phyloP scores from a whole-genome alignment of 1,140 invertebrate genomes.

The Diorhabda carinulata region DNA sequence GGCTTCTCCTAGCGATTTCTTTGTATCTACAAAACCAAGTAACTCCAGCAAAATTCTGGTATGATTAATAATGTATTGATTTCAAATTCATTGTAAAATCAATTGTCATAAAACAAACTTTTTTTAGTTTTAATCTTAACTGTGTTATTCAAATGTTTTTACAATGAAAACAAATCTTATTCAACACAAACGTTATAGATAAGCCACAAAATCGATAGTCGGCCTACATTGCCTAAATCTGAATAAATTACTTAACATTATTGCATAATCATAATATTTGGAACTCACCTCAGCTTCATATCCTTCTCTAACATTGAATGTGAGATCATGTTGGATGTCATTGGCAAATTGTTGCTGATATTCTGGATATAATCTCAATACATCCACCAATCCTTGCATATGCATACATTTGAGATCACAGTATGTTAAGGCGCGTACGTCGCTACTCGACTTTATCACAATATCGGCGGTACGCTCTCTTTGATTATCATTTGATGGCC shows the following conservation, averaged over 20 bases:
- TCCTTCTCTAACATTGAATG: slow-evolving; percentile 90
- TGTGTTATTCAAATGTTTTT: too few relatives aligned
- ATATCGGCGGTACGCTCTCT: slow-evolving; percentile 60
- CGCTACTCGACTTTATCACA: slow-evolving; percentile 87
- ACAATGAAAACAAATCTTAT: too few relatives aligned
- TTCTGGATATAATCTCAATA: slow-evolving; percentile 86
- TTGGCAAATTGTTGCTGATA: slow-evolving; percentile 90
- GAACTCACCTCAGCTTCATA: slow-evolving; percentile 74
- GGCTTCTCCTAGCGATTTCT: too few relatives aligned
- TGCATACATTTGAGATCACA: slow-evolving; percentile 94
- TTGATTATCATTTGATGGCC: slow-evolving; percentile 48
- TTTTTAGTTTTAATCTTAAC: too few relatives aligned
- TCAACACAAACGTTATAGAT: too few relatives aligned
- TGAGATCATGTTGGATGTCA: slow-evolving; percentile 93
- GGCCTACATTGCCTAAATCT: too few relatives aligned
- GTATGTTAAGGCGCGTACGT: slow-evolving; percentile 88
- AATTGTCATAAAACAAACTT: too few relatives aligned
- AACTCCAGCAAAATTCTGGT: too few relatives aligned
- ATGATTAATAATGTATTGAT: too few relatives aligned
- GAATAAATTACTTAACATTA: background rate
- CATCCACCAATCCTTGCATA: slow-evolving; percentile 85
- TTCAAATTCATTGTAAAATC: too few relatives aligned
- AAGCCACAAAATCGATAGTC: too few relatives aligned
- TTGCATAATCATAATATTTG: slow-evolving; percentile 5
- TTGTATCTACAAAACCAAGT: too few relatives aligned